Conservation (phyloP, 2,888 invertebrate species). For the Hymenopus coronatus region DNA sequence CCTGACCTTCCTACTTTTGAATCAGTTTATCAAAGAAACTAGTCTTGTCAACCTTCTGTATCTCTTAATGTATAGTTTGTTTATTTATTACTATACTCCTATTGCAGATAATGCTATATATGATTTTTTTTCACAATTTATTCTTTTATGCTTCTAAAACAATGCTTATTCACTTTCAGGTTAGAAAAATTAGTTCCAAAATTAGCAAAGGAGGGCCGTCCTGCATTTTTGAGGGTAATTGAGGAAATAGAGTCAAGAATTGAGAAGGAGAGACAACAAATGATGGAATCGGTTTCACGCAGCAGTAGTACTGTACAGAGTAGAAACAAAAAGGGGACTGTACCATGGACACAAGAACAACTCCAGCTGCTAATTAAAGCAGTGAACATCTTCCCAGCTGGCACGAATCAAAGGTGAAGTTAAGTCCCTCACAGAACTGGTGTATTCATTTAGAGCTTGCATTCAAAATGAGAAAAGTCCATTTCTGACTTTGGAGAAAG, state of each 20-base stretch:
- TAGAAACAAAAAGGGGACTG: conserved; percentile 44
- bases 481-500: too few relatives aligned
- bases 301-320: neutral
- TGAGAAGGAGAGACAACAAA: conserved; percentile 70
- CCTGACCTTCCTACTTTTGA: too few relatives aligned
- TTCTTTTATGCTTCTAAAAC: neutral
- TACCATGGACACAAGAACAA: conserved; percentile 81
- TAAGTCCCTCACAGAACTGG: too few relatives aligned
- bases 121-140: neutral
- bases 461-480: too few relatives aligned
- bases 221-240: conserved; percentile 65
- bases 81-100: too few relatives aligned
- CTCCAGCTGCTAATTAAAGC: conserved; percentile 91
- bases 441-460: too few relatives aligned
- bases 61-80: too few relatives aligned
- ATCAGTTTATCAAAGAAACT: too few relatives aligned
- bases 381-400: conserved; percentile 96
- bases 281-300: conserved; percentile 37
- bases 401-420: conserved; percentile 76
- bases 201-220: conserved; percentile 54
- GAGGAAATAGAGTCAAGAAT: conserved; percentile 71
- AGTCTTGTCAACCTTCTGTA: too few relatives aligned
- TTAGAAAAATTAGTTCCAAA: conserved; percentile 42
- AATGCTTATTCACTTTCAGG: conserved; percentile 34
- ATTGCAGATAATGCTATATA: too few relatives aligned